These are phyloP conservation scores for Malaclemys terrapin DNA, from an alignment of 2,113 vertebrate species.

Conservation along the genomic window DNA sequence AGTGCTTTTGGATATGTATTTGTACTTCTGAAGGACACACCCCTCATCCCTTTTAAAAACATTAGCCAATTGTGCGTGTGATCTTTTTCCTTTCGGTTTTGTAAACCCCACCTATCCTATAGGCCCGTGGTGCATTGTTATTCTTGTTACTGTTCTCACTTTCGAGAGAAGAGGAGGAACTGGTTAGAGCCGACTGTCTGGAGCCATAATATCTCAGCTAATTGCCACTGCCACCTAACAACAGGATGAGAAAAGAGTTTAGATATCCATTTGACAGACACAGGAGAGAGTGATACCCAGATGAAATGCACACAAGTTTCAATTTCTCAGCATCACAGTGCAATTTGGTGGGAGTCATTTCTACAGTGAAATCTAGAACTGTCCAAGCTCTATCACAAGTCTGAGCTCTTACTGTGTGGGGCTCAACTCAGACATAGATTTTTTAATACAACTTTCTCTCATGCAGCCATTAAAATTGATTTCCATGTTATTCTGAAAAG, in stretches of 20 bases:
- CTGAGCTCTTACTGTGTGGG: neutral
- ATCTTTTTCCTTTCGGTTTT: constrained; percentile 6
- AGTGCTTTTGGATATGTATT: neutral
- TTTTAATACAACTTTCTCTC: neutral
- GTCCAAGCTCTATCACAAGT: neutral
- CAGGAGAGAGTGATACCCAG: neutral
- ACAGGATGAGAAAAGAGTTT: constrained; percentile 53
- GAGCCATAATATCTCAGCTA: constrained; percentile 61
- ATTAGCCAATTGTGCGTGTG: neutral
- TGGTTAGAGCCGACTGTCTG: constrained; percentile 50
- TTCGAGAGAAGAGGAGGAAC: constrained; percentile 66
- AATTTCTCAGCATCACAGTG: neutral
- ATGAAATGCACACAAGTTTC: neutral
- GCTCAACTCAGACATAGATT: neutral
- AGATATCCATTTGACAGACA: constrained; percentile 16
- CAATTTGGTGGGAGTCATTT: neutral
- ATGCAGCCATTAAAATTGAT: neutral
- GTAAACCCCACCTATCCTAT: constrained; percentile 60
- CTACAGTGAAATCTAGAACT: neutral
- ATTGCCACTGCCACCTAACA: constrained; percentile 42
- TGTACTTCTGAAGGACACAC: neutral
- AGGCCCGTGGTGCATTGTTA: constrained; percentile 57
- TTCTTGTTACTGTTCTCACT: constrained; percentile 68
- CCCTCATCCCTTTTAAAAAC: neutral
- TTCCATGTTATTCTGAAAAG: neutral